phyloP scores from a whole-genome alignment of 2,888 invertebrate genomes.

The Protophormia terraenovae region DNA sequence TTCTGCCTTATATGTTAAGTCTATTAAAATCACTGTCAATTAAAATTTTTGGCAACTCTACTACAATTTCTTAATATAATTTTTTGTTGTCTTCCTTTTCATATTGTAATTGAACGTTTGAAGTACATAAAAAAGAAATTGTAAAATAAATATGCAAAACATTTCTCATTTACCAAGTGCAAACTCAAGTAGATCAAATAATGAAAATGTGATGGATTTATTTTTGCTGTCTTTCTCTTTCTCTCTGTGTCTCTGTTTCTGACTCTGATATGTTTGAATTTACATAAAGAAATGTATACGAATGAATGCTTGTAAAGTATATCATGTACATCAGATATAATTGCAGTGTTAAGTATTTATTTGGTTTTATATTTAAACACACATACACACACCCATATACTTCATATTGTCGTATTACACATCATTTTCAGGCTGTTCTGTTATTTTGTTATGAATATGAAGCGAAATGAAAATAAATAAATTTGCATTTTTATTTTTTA shows the following conservation, averaged over 20 bases:
- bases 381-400: not conserved
- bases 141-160: not conserved
- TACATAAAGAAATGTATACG: not conserved
- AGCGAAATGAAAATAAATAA: slow-evolving; percentile 15
- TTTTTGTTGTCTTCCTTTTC: not conserved
- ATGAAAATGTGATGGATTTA: slow-evolving; percentile 7
- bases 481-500: slow-evolving; percentile 30
- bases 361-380: not conserved
- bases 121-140: not conserved
- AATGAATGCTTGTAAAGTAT: not conserved
- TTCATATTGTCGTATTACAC: not conserved
- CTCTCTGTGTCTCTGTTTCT: no score
- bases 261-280: not conserved
- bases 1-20: not conserved
- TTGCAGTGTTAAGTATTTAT: not conserved
- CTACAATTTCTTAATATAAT: not conserved
- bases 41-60: not conserved
- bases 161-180: not conserved
- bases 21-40: not conserved
- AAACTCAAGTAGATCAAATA: slow-evolving; percentile 13
- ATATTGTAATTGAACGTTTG: not conserved
- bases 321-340: slow-evolving; percentile 14
- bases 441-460: slow-evolving; percentile 6
- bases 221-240: not conserved
- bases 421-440: not conserved